A percentile compares a stretch with the other conserved stretches of the same genome.
These are phyloP conservation scores for Anodontia alba DNA, from an alignment of 2,888 invertebrate species.

Conservation along the genomic window DNA sequence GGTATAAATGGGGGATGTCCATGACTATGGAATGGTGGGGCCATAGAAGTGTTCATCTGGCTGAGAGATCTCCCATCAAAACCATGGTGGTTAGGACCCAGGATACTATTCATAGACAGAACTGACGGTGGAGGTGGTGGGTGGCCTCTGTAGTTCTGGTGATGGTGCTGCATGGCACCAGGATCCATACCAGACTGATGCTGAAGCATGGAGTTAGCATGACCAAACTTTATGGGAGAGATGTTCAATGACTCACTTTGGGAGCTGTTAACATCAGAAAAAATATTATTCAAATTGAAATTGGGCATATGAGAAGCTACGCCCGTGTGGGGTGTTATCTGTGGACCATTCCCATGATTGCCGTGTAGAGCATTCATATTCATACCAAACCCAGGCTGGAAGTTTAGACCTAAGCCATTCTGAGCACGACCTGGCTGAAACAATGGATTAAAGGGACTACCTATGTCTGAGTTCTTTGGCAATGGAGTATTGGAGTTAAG, in stretches of 20 bases:
- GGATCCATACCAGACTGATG: slow-evolving; percentile 77
- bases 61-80: slow-evolving; percentile 77
- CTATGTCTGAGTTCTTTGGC: slow-evolving; percentile 76
- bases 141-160: slow-evolving; percentile 81
- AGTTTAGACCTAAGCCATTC: slow-evolving; percentile 82
- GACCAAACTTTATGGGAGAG: slow-evolving; percentile 84
- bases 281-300: slow-evolving; percentile 82
- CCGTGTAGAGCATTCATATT: slow-evolving; percentile 77
- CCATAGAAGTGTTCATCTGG: slow-evolving; percentile 78
- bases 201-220: slow-evolving; percentile 78
- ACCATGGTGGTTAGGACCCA: slow-evolving; percentile 83
- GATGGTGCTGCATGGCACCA: slow-evolving; percentile 78
- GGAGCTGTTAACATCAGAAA: slow-evolving; percentile 79
- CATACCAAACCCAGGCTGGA: slow-evolving; percentile 81
- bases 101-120: slow-evolving; percentile 83
- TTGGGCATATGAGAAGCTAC: slow-evolving; percentile 82
- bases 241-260: slow-evolving; percentile 80
- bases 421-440: slow-evolving; percentile 79
- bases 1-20: slow-evolving; percentile 81
- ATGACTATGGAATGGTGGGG: slow-evolving; percentile 81
- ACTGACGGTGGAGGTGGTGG: slow-evolving; percentile 74
- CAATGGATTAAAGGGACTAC: slow-evolving; percentile 75
- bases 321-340: slow-evolving; percentile 77
- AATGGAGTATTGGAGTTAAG: slow-evolving; percentile 73
- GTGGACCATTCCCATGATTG: slow-evolving; percentile 72